Evolutionary conservation across 2,797 vertebrate species (phyloP), one percentile per base, ranked within the genome.

Genomic region (Brachymystax lenok): DNA sequence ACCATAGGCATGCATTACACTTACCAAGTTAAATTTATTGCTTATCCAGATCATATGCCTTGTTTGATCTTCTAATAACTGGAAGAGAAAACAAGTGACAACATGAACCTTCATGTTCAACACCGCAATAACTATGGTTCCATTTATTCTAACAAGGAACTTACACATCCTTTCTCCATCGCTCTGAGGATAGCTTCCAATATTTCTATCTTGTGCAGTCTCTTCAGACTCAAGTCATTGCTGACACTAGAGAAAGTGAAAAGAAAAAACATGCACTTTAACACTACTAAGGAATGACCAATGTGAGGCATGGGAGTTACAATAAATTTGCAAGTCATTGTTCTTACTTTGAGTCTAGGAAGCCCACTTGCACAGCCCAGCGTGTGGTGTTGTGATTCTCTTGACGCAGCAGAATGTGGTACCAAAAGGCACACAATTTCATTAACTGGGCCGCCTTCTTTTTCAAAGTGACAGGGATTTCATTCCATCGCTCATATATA

Each of bases 141-240:
- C 30, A 17, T 4, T 54, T 40, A 30, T 19, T 10, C 24, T 30
- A 68, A 70, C 2, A 59, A 19, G 28, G 54, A 64, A 92, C 83
- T 86, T 94, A 99, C 95, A 74, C 92, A 91, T 88, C 92, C 96
- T 83, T 84, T 93, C 50, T 95, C 91, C 89, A 97, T 77, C 5
- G 90, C 86, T 82, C 94, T 93, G 74, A 96, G 83, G 52, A 98
- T 84, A 0, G 92, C 88, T 89, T 99, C 97, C 86, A 98, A 54
- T 17, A 94, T 74, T 54, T 96, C 94, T 8, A 96, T 92, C 83
- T 76, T 92, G 4, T 74, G 76, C 21, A 99, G 81, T 4, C 86
- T 88, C 66, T 87, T 91, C 84, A 94, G 69, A 78, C 67, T 89
- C 73, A 93, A 71, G 27, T 92, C 88, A 21, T 83, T 83, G 3